phyloP scores from a whole-genome alignment of 2,888 invertebrate species.

The Stratiomys singularior region DNA sequence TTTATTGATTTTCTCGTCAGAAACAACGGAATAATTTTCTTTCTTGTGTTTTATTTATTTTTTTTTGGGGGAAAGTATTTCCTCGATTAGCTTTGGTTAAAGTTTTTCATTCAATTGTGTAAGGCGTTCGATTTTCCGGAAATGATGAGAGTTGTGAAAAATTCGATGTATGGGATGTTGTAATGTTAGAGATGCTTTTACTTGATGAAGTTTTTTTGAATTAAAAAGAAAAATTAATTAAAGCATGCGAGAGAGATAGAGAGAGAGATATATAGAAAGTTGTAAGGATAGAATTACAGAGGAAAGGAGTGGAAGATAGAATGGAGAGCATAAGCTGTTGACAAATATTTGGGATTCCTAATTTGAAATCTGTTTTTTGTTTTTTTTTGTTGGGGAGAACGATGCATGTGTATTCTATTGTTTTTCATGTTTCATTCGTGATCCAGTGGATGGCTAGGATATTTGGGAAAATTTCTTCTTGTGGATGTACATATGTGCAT shows the following conservation, averaged over 20 bases:
- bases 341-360: no score
- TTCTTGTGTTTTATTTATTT: neutral
- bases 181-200: neutral
- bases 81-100: neutral
- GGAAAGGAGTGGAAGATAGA: no score
- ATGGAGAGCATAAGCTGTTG: no score
- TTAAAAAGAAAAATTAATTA: constrained; percentile 14
- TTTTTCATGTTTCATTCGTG: no score
- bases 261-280: no score
- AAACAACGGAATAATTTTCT: neutral
- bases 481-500: neutral
- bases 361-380: no score
- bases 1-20: neutral
- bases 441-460: no score
- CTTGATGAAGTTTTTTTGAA: neutral
- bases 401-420: no score
- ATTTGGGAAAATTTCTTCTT: neutral
- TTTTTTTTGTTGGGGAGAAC: no score
- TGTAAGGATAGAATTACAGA: no score
- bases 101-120: neutral
- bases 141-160: neutral
- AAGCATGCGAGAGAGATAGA: constrained; percentile 48
- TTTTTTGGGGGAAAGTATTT: neutral
- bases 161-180: neutral
- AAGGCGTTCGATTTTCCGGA: constrained; percentile 3